Evolutionary conservation across 92 coral and sea anemone species (phyloP).

Genomic region (Zoanthus solanderi): DNA sequence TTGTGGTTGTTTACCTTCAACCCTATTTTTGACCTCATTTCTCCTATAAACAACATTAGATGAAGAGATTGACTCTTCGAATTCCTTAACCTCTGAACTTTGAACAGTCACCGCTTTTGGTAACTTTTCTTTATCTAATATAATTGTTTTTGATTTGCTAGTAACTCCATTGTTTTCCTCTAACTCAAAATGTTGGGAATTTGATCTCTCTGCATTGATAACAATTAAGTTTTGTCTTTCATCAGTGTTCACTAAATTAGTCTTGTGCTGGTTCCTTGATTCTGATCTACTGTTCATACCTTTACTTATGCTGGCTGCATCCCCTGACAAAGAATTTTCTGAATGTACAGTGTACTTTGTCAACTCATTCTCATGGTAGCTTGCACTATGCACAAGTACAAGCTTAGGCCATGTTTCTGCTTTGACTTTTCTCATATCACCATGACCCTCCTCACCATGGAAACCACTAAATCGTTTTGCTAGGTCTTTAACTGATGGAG

Average conservation of each 20-base stretch:
- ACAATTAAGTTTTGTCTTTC: constrained; percentile 20
- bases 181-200: background rate
- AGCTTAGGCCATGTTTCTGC: constrained; percentile 81
- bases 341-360: constrained; percentile 21
- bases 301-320: background rate
- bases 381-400: constrained; percentile 58
- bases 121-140: constrained; percentile 1
- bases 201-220: background rate
- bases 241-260: background rate
- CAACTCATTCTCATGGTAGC: constrained; percentile 20
- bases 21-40: background rate
- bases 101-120: constrained; percentile 13
- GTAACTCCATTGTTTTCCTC: background rate
- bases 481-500: constrained; percentile 78
- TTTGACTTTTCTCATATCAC: constrained; percentile 73
- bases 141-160: background rate
- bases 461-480: constrained; percentile 77
- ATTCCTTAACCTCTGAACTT: background rate
- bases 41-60: constrained; percentile 23
- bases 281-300: background rate
- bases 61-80: background rate
- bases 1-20: background rate
- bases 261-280: background rate
- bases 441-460: constrained; percentile 49
- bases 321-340: background rate